phyloP scores from a whole-genome alignment of 2,888 invertebrate species.

The Nasonia oneida region DNA sequence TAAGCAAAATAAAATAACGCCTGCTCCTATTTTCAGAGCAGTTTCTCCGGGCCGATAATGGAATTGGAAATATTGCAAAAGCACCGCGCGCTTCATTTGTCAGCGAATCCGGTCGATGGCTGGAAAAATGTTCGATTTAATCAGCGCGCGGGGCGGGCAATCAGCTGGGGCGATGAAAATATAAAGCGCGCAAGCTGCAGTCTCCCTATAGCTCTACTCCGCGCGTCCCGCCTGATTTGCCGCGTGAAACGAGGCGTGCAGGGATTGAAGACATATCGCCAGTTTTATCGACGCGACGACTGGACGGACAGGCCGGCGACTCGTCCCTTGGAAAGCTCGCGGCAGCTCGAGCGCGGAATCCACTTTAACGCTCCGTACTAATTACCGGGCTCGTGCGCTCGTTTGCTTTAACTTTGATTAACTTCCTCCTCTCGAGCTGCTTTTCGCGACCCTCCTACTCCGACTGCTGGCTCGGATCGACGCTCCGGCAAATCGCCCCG shows the following conservation, averaged over 20 bases:
- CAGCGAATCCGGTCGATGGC: background rate
- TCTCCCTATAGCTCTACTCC: no score
- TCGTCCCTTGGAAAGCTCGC: constrained; percentile 31
- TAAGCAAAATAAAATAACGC: no score
- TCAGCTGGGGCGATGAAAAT: background rate
- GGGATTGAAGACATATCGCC: constrained; percentile 23
- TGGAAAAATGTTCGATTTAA: no score
- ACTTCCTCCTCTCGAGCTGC: constrained; percentile 64
- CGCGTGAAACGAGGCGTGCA: background rate
- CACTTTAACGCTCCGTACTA: constrained; percentile 72
- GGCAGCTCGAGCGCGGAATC: constrained; percentile 61
- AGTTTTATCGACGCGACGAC: background rate
- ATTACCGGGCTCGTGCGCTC: constrained; percentile 71
- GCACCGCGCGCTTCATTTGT: no score
- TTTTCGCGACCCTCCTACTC: constrained; percentile 47
- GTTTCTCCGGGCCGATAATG: background rate
- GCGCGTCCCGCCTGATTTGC: no score
- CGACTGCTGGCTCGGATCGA: constrained; percentile 36
- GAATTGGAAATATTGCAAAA: background rate
- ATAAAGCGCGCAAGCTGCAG: background rate
- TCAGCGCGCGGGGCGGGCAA: no score
- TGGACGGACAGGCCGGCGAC: background rate
- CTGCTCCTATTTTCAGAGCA: no score
- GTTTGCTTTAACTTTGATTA: constrained; percentile 75
- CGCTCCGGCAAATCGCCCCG: constrained; percentile 19